phyloP scores from a whole-genome alignment of 2,113 vertebrate species.

The Nycticryphes semicollaris region DNA sequence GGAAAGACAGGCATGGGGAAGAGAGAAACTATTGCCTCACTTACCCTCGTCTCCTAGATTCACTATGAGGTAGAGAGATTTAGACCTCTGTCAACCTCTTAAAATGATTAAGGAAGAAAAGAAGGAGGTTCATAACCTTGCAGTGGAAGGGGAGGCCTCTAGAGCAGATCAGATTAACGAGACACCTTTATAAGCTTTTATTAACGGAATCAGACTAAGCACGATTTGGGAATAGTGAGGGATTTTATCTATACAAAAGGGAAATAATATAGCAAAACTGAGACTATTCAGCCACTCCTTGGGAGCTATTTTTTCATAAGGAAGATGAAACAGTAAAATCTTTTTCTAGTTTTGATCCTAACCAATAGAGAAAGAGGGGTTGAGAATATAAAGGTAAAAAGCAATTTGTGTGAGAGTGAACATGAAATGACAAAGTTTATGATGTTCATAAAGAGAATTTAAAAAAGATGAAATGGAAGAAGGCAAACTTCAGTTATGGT shows the following conservation, averaged over 20 bases:
- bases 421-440: neutral
- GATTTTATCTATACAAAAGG: neutral
- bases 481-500: neutral
- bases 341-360: neutral
- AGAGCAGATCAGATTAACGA: neutral
- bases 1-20: neutral
- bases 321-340: neutral
- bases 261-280: neutral
- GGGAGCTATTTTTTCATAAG: neutral
- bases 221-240: neutral
- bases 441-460: neutral
- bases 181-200: neutral
- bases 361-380: neutral
- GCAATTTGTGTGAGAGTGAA: neutral
- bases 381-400: neutral
- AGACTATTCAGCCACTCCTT: neutral
- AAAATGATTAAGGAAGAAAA: neutral
- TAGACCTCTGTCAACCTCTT: neutral
- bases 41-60: neutral
- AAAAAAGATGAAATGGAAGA: neutral
- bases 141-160: neutral
- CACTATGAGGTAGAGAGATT: neutral
- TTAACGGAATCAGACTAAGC: neutral
- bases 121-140: neutral
- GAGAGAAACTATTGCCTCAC: neutral